Base-by-base conservation (phyloP, 2,888 invertebrate species). In the Lithosia quadra region DNA sequence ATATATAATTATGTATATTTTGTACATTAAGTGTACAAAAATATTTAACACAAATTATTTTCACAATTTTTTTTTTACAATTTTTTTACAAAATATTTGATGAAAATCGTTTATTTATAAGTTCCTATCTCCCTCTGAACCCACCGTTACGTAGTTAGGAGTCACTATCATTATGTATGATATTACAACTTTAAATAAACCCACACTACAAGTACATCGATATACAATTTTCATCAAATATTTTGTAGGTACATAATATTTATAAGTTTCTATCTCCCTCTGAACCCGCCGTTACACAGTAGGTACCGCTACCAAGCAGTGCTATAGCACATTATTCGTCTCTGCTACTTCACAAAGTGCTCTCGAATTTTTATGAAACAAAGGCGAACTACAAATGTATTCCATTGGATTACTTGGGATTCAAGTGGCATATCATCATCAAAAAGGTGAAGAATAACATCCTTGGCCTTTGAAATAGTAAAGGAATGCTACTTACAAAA, bases 281-380 rank as follows among this genome's bases (percentile, higher is more conserved):
- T 71, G 65, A 39, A 75, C 71, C 0, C n/a, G 1, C 33, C 67
- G 18, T 53, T 61, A 65, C 39, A 49, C 15, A 76, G 49, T 43
- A 56, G 56, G 15, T 58, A n/a, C 22, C 7, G n/a, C 10, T 49
- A 63, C 49, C 67, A 24, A 74, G 62, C 69, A 65, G 53, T 58
- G 49, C 68, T 69, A 75, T 69, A 71, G 71, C 63, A 68, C 76
- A 71, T 64, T 72, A 68, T 72, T 63, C 71, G 74, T 81, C 75
- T 72, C 72, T 72, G 53, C 65, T 70, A 74, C 71, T 73, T 62
- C 73, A 79, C 76, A 76, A 75, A 81, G 76, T 76, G 76, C 78
- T 74, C 72, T 74, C 72, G 72, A 75, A 73, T 80, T 76, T 81
- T 78, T 75, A 73, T 74, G 69, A 75, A 74, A 79, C 80, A 78